These are phyloP conservation scores for Coreoperca whiteheadi DNA, from an alignment of 2,113 vertebrate species.

Conservation along the genomic window DNA sequence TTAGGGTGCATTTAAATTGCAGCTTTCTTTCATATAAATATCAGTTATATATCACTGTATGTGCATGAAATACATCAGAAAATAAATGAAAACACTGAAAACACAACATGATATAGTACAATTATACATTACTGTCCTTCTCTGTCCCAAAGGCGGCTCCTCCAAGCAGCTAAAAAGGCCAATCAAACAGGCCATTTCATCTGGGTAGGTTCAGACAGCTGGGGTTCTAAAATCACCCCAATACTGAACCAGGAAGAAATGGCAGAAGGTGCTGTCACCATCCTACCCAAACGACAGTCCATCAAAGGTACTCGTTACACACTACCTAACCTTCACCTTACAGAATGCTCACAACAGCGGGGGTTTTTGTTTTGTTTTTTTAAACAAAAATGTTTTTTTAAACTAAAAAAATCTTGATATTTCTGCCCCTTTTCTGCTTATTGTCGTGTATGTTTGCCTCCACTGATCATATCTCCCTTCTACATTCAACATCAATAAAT, in stretches of 20 bases:
- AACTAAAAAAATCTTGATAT: background rate
- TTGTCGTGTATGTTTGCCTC: background rate
- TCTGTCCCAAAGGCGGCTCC: conserved; percentile 86
- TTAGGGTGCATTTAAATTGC: conserved; percentile 26
- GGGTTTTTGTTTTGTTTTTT: conserved; percentile 10
- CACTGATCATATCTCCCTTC: background rate
- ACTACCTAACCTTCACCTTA: background rate
- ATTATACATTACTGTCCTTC: background rate
- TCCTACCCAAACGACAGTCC: conserved; percentile 92
- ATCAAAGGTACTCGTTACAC: conserved; percentile 88
- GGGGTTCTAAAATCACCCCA: conserved; percentile 94
- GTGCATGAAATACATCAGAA: conserved; percentile 6
- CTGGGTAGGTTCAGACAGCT: conserved; percentile 98
- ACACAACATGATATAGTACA: background rate
- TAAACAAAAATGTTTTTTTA: background rate
- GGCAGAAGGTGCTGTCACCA: conserved; percentile 94
- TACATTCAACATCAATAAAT: background rate
- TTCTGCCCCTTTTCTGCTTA: background rate
- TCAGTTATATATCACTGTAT: background rate
- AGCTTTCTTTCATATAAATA: background rate
- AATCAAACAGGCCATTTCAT: conserved; percentile 97
- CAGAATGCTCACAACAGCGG: background rate
- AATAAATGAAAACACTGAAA: conserved; percentile 3
- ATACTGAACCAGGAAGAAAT: conserved; percentile 94
- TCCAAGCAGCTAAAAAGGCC: conserved; percentile 92